Base-by-base conservation (phyloP, 2,113 vertebrate genomes). In the Psittacara wagleri region DNA sequence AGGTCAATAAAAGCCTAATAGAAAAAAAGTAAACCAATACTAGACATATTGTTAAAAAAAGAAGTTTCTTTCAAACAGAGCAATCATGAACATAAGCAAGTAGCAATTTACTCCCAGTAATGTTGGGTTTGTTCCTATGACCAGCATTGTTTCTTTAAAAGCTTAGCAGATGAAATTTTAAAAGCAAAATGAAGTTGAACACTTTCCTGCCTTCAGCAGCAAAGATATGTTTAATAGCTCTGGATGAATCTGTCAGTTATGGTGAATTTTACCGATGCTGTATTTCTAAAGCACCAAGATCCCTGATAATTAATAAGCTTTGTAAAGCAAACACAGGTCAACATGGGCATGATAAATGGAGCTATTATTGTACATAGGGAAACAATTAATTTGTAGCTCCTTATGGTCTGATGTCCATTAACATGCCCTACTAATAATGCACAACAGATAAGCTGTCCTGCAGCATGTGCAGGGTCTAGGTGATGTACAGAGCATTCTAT, bases 291-390 rank as follows among this genome's bases (percentile, higher is more conserved):
- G 70, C 82, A 81, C 93, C 67, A 95, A 97, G 97, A 96, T 97
- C 95, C 86, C 96, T 97, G 98, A 96, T 98, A 98, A 98, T 98
- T 98, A 99, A 98, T 98, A 98, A 97, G 95, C 94, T 97, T 92
- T 97, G 95, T 96, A 97, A 97, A 94, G 95, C 96, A 97, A 98
- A 97, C 97, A 92, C 86, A 88, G 97, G 97, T 96, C 98, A 98
- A 97, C 97, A 55, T 80, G 89, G 95, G 77, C 90, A 35, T 98
- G 98, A 99, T 98, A 97, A 98, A 99, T 98, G 80, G 95, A 97
- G 97, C 97, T 81, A 80, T 94, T 88, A 96, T 55, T 96, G 91
- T 92, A 83, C 82, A 18, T 14, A 24, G 88, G 90, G 88, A 97
- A 97, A 83, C 94, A 97, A 94, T 97, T 97, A 96, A 86, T 95